These are phyloP conservation scores for Iselma pallidipennis DNA, from an alignment of 2,888 invertebrate genomes.

Conservation along the genomic window DNA sequence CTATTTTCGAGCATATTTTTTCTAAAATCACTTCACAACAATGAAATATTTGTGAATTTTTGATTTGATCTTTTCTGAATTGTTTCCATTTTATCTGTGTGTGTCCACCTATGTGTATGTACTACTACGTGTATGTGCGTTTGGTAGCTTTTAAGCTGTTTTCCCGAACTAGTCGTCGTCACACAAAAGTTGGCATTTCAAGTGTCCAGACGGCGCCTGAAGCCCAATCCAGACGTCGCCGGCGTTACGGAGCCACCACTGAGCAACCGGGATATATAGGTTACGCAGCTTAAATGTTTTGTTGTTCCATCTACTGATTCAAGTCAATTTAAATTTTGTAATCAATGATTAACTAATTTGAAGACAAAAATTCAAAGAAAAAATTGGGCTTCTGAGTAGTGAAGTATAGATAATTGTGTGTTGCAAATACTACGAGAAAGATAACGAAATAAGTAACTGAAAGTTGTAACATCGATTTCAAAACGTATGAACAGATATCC, in stretches of 20 bases:
- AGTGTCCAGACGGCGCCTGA: slow-evolving; percentile 26
- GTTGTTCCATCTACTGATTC: neutral
- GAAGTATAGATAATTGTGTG: too few species aligned
- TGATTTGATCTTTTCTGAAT: neutral
- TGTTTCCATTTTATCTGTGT: neutral
- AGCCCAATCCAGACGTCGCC: slow-evolving; percentile 24
- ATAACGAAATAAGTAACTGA: too few species aligned
- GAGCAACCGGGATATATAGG: neutral
- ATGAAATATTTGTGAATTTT: neutral
- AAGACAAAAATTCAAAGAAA: neutral
- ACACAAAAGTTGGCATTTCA: slow-evolving; percentile 7
- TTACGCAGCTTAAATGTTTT: neutral
- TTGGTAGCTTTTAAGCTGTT: neutral
- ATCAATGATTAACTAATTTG: neutral
- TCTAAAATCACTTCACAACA: neutral
- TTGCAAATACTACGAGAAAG: too few species aligned
- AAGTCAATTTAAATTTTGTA: too few species aligned
- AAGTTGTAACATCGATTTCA: too few species aligned
- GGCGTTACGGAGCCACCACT: slow-evolving; percentile 16
- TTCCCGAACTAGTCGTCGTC: neutral
- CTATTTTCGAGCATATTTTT: neutral
- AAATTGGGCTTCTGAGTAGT: neutral
- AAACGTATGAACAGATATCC: too few species aligned
- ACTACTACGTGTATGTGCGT: too few species aligned
- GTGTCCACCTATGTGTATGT: too few species aligned